Base-by-base conservation (phyloP, 1,140 invertebrate species). In the Drosophila sp. region DNA sequence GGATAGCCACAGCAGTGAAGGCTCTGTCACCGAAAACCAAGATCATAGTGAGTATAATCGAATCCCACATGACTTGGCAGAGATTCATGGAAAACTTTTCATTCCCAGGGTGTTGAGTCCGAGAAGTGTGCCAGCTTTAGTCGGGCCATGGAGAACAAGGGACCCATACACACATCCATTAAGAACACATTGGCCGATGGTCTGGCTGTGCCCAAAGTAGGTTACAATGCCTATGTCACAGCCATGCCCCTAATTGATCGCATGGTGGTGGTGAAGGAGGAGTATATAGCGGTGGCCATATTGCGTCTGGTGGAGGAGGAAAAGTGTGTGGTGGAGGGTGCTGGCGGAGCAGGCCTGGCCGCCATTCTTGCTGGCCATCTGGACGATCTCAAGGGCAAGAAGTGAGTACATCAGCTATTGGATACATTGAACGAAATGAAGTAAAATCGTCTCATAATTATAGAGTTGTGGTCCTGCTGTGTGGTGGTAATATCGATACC, bases 401-500 rank as follows among this genome's bases (percentile, higher is more conserved):
- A 95, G 97, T 98, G 89, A 90, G 84, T 68, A 7, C 0, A 25
- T 2, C 10, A 7, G 17, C 17, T 17, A 17, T 17, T 17, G 17
- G 0, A 17, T 1, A 2, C 0, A 25, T 61, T 50, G 3, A 8
- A 8, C n/a, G 60, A 4, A n/a, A 8, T 50, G 2, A 5, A 25
- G 10, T 8, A 8, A 8, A 4, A n/a, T 4, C 4, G 1, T 3
- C 2, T n/a, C 3, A n/a, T 17, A 11, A 10, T 47, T 50, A 10
- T 41, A 92, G 91, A 85, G 96, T 98, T 7, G 97, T 97, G 1
- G 93, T 97, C 32, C 93, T 96, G 33, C 90, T 98, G 0, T 97
- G 96, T 90, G 98, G 98, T 1, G 98, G 98, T 29, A 99, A 99
- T 93, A 98, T 99, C 61, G 97, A 98, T 85, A 97, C 97, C 3